phyloP scores from a whole-genome alignment of 2,113 vertebrate genomes.

The Ibidorhyncha struthersii region DNA sequence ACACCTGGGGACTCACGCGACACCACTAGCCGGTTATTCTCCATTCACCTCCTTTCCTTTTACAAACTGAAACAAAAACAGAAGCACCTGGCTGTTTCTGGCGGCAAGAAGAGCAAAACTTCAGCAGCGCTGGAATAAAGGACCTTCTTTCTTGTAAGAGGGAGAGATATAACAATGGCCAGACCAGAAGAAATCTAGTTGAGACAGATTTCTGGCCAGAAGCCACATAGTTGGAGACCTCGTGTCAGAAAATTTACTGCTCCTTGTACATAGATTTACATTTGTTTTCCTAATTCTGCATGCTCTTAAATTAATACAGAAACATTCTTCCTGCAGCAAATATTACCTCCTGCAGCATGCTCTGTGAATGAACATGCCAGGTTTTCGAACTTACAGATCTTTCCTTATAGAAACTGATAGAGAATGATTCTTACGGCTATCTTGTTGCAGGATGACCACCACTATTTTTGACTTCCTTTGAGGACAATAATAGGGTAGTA shows the following conservation, averaged over 20 bases:
- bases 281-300: slow-evolving; percentile 2
- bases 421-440: background rate
- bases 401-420: background rate
- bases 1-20: background rate
- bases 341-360: background rate
- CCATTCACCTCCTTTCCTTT: background rate
- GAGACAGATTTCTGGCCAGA: background rate
- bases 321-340: background rate
- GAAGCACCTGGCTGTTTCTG: background rate
- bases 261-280: background rate
- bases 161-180: background rate
- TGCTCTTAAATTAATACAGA: background rate
- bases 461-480: background rate
- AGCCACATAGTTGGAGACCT: background rate
- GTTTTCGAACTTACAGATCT: background rate
- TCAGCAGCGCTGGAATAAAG: background rate
- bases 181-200: background rate
- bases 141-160: background rate
- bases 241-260: background rate
- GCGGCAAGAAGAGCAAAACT: background rate
- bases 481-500: background rate
- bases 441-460: background rate
- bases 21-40: background rate
- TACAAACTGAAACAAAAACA: background rate
- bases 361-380: background rate